Evolutionary conservation across 64 coral and sea anemone genomes (phyloP).

Genomic region (Pocillopora damicornis): DNA sequence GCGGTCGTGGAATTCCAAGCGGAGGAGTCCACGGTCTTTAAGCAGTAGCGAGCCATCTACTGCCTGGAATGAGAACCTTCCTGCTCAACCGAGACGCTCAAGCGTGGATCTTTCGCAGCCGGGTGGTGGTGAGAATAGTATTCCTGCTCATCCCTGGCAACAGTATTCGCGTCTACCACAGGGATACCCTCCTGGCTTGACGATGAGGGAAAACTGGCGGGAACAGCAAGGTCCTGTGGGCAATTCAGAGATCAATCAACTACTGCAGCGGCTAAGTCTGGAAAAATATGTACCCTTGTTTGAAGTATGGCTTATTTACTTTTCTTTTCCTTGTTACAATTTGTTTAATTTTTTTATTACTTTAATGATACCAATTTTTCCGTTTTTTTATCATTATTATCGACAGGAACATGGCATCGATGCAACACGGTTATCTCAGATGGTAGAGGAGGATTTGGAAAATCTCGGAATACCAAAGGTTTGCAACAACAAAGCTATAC

Average conservation of each 20-base stretch:
- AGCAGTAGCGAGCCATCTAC: slow-evolving; percentile 62
- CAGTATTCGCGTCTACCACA: slow-evolving; percentile 45
- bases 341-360: not conserved
- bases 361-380: too few species aligned
- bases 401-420: slow-evolving; percentile 80
- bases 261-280: slow-evolving; percentile 59
- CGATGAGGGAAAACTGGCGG: slow-evolving; percentile 51
- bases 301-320: slow-evolving; percentile 48
- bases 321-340: not conserved
- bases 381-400: too few species aligned
- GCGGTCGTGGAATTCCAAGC: slow-evolving; percentile 72
- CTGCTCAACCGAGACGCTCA: slow-evolving; percentile 29
- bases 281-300: slow-evolving; percentile 86
- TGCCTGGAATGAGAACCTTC: slow-evolving; percentile 49
- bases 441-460: slow-evolving; percentile 85
- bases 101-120: slow-evolving; percentile 50
- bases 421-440: slow-evolving; percentile 44
- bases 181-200: slow-evolving; percentile 48
- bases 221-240: slow-evolving; percentile 19
- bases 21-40: slow-evolving; percentile 78
- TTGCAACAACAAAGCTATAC: not conserved
- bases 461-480: slow-evolving; percentile 95
- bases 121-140: not conserved
- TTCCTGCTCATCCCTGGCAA: slow-evolving; percentile 47
- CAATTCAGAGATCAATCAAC: slow-evolving; percentile 48